Conservation (phyloP, 2,888 invertebrate genomes). For the Sinhomidia bicolor region DNA sequence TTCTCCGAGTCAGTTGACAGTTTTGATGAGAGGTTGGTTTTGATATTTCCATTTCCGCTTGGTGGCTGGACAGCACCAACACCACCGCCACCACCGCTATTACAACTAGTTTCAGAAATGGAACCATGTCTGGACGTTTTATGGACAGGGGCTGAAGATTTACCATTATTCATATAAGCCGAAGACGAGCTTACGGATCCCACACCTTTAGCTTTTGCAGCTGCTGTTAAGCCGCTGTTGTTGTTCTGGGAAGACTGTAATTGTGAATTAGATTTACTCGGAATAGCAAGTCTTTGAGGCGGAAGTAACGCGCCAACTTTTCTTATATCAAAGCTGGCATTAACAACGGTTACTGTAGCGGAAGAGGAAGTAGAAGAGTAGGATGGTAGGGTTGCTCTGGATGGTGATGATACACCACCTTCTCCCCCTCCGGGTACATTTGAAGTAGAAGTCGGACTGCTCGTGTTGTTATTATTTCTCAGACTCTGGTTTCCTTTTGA, state of each 20-base stretch:
- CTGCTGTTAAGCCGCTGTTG: neutral
- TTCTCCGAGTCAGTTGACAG: constrained; percentile 82
- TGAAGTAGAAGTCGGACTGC: constrained; percentile 1
- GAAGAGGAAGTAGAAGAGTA: neutral
- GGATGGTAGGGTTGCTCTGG: neutral
- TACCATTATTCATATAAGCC: too few species aligned
- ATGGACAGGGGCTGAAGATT: constrained; percentile 37
- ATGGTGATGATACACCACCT: neutral
- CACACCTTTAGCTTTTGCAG: constrained; percentile 13
- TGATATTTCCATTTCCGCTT: constrained; percentile 59
- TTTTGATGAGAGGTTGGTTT: constrained; percentile 48
- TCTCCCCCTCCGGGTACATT: constrained; percentile 5
- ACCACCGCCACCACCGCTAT: too few species aligned
- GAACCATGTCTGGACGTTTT: constrained; percentile 61
- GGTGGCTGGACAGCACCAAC: constrained; percentile 5
- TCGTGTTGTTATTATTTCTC: constrained; percentile 52
- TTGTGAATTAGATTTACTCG: constrained; percentile 68
- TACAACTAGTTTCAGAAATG: constrained; percentile 52
- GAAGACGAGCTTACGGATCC: too few species aligned
- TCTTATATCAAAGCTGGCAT: constrained; percentile 67
- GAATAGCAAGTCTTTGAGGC: constrained; percentile 78
- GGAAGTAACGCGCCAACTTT: constrained; percentile 77
- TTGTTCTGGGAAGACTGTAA: constrained; percentile 59
- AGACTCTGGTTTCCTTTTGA: constrained; percentile 55
- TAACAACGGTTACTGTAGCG: constrained; percentile 58